Evolutionary conservation across 2,888 invertebrate species (phyloP).

Genomic region (Zele albiditarsus): DNA sequence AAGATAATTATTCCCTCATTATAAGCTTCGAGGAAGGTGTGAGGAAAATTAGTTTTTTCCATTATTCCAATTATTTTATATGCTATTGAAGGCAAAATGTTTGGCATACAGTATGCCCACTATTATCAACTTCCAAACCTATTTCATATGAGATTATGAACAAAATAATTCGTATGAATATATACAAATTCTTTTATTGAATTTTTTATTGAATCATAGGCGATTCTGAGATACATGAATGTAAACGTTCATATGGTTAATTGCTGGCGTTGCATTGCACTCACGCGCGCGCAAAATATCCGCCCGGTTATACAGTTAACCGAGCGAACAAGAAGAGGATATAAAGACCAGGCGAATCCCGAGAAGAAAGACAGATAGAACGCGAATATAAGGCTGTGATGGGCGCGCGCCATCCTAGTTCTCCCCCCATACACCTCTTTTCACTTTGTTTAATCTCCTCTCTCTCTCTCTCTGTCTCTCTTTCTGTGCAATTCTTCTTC

Average conservation of each 20-base stretch:
- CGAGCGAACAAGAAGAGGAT: constrained; percentile 40
- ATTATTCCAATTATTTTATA: no score
- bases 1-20: background rate
- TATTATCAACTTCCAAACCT: no score
- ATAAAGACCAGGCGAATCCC: background rate
- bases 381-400: background rate
- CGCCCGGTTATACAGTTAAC: constrained; percentile 65
- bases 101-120: no score
- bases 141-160: no score
- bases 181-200: background rate
- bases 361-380: constrained; percentile 24
- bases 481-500: no score
- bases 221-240: constrained; percentile 47
- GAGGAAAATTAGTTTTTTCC: no score
- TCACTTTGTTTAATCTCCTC: constrained; percentile 25
- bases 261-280: constrained; percentile 48
- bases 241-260: constrained; percentile 65
- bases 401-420: constrained; percentile 47
- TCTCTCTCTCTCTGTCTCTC: background rate
- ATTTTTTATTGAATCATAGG: background rate
- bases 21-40: background rate
- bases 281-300: background rate
- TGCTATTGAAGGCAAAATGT: no score
- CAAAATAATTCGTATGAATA: background rate
- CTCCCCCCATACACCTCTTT: constrained; percentile 29